Percentiles rank a stretch among this genome's conserved stretches.
Evolutionary conservation across 2,888 invertebrate species (phyloP).

Genomic region (Hyposoter didymator): DNA sequence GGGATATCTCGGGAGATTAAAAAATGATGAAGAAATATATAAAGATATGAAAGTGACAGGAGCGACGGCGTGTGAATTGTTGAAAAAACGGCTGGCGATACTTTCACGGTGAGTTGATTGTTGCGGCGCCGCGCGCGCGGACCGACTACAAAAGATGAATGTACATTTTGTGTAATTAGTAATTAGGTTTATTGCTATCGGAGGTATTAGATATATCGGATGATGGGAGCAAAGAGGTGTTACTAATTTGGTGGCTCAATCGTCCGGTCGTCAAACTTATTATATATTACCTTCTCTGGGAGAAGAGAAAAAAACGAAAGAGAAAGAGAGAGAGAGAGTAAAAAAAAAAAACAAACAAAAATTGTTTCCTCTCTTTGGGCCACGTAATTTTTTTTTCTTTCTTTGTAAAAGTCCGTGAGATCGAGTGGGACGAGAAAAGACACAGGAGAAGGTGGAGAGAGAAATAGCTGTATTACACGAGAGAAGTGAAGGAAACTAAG

Average conservation of each 20-base stretch:
- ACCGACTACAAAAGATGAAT: slow-evolving; percentile 41
- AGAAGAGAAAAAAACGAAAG: neutral
- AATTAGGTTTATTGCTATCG: slow-evolving; percentile 57
- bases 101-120: slow-evolving; percentile 28
- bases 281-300: neutral
- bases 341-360: slow-evolving; percentile 33
- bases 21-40: neutral
- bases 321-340: slow-evolving; percentile 30
- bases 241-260: slow-evolving; percentile 62
- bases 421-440: slow-evolving; percentile 18
- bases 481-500: slow-evolving; percentile 34
- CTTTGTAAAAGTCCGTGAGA: slow-evolving; percentile 23
- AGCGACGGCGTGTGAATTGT: slow-evolving; percentile 11
- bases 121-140: neutral
- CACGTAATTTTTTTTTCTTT: slow-evolving; percentile 1
- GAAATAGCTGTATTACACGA: slow-evolving; percentile 23
- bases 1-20: neutral
- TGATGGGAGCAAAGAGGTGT: slow-evolving; percentile 65
- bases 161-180: slow-evolving; percentile 57
- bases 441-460: slow-evolving; percentile 9
- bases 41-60: neutral
- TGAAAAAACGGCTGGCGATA: neutral
- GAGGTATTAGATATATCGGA: slow-evolving; percentile 56
- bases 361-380: neutral
- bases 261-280: slow-evolving; percentile 51